phyloP scores from a whole-genome alignment of 2,113 vertebrate species.

The Eretmochelys imbricata region DNA sequence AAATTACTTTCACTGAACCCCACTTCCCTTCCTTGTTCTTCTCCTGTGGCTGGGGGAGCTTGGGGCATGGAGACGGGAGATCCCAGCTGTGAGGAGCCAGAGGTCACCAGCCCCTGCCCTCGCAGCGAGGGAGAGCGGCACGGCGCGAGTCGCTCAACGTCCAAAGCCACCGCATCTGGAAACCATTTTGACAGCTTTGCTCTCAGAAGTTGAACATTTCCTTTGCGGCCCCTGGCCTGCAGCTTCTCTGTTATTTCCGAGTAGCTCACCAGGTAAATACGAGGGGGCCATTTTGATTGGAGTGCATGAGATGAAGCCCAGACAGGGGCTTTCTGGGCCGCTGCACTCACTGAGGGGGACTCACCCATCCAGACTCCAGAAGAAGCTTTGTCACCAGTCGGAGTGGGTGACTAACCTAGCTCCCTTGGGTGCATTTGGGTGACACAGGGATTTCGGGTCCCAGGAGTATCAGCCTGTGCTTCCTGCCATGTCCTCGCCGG shows the following conservation, averaged over 20 bases:
- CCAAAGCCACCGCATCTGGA: neutral
- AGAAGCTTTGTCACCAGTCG: neutral
- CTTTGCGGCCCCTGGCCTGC: neutral
- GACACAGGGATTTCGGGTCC: neutral
- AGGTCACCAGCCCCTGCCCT: neutral
- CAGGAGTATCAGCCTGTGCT: neutral
- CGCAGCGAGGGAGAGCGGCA: accelerated
- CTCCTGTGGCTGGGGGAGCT: neutral
- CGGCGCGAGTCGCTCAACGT: accelerated
- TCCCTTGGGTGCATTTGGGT: neutral
- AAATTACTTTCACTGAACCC: neutral
- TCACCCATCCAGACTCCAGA: neutral
- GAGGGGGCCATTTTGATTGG: neutral
- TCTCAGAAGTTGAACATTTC: neutral
- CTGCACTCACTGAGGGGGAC: neutral
- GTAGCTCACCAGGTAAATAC: neutral
- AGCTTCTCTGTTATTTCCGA: accelerated
- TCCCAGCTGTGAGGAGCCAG: accelerated
- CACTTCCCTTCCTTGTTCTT: neutral
- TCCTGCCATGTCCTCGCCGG: accelerated
- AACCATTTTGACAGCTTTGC: accelerated
- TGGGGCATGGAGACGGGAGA: neutral
- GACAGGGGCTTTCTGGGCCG: neutral
- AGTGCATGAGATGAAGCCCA: accelerated
- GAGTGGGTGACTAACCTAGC: neutral